A percentile compares a stretch with the other conserved stretches of the same genome.
phyloP scores from a whole-genome alignment of 2,797 vertebrate species.

The Hippopotamyrus pictus region DNA sequence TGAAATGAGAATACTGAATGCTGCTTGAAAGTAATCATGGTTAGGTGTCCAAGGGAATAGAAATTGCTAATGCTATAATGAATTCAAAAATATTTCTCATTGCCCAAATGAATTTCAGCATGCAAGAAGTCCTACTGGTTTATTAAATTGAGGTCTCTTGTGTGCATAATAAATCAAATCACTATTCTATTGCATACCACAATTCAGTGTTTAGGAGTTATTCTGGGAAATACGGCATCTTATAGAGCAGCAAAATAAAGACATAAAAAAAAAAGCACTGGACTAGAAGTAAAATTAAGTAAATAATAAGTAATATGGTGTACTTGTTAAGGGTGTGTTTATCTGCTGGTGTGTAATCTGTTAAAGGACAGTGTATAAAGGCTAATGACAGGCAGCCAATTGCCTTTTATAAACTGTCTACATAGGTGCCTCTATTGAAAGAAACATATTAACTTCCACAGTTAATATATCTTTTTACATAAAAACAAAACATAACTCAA shows the following conservation, averaged over 20 bases:
- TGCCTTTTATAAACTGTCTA: background rate
- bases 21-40: constrained; percentile 1
- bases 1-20: background rate
- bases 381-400: constrained; percentile 5
- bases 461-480: constrained; percentile 48
- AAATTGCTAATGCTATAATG: background rate
- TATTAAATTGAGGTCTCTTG: background rate
- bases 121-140: background rate
- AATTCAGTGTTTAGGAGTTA: background rate
- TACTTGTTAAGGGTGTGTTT: background rate
- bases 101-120: background rate
- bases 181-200: background rate
- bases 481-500: constrained; percentile 40
- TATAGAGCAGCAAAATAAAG: background rate
- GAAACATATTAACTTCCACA: constrained; percentile 54
- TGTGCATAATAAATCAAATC: background rate
- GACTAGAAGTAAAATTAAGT: background rate
- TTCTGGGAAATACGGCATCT: background rate
- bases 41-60: background rate
- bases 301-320: background rate
- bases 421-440: constrained; percentile 56
- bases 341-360: background rate
- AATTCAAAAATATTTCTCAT: background rate
- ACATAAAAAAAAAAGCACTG: background rate
- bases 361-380: background rate